Evolutionary conservation across 2,888 invertebrate genomes (phyloP).

Genomic region (Ormyrus thymus): DNA sequence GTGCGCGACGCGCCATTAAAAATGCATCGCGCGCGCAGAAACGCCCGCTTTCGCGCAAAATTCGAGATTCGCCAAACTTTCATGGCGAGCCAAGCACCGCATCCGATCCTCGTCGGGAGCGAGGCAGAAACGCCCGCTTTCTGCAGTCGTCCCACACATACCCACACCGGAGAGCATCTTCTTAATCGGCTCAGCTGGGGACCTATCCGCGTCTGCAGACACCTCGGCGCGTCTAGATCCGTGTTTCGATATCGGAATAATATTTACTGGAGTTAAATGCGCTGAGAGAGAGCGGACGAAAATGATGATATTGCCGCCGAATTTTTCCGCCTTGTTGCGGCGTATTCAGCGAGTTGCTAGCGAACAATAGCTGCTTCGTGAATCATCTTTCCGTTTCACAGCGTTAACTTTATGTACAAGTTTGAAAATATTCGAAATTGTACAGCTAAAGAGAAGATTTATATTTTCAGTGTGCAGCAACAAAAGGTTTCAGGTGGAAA

Average conservation of each 20-base stretch:
- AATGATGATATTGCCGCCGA: too few species aligned
- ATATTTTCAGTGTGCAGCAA: too few species aligned
- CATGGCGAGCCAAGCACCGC: conserved; percentile 11
- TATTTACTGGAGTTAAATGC: background rate
- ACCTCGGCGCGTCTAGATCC: conserved; percentile 14
- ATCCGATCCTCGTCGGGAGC: conserved; percentile 32
- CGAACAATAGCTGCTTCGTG: too few species aligned
- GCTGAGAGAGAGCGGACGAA: too few species aligned
- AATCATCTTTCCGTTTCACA: too few species aligned
- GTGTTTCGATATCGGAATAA: conserved; percentile 31
- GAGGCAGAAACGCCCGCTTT: background rate
- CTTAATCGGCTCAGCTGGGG: conserved; percentile 41
- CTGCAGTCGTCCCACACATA: conserved; percentile 12
- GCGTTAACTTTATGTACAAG: too few species aligned
- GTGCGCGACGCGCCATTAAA: conserved; percentile 36
- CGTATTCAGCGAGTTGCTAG: too few species aligned
- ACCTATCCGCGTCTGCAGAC: conserved; percentile 1
- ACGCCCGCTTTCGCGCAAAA: conserved; percentile 9
- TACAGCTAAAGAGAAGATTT: too few species aligned
- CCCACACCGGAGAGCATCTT: conserved; percentile 2
- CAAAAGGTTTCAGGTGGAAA: too few species aligned
- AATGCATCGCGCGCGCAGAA: background rate
- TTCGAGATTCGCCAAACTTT: conserved; percentile 42
- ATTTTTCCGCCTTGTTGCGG: too few species aligned
- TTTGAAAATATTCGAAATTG: too few species aligned